phyloP scores from a whole-genome alignment of 2,113 vertebrate species.

The Myiagra hebetior region DNA sequence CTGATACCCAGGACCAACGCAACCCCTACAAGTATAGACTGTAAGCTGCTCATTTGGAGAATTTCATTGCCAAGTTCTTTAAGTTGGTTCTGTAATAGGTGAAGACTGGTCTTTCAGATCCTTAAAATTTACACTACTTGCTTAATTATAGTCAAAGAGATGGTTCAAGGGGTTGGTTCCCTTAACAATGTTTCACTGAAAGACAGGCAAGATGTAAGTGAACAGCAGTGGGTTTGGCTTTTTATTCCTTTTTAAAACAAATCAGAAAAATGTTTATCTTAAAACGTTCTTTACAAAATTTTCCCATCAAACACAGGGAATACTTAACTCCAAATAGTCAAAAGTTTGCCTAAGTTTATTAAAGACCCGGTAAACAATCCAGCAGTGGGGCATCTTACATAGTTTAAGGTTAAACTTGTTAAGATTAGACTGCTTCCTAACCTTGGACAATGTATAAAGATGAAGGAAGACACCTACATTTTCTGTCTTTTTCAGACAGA shows the following conservation, averaged over 20 bases:
- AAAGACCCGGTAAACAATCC: background rate
- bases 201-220: background rate
- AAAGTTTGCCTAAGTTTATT: background rate
- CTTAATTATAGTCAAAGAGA: background rate
- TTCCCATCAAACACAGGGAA: background rate
- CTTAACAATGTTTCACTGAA: background rate
- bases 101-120: background rate
- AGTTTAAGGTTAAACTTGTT: background rate
- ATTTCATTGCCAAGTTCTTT: background rate
- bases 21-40: background rate
- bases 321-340: background rate
- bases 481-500: background rate
- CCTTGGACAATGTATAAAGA: background rate
- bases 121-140: background rate
- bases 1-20: rapidly evolving
- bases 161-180: background rate
- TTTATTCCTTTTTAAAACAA: background rate
- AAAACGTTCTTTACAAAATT: background rate
- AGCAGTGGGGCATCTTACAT: background rate
- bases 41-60: background rate
- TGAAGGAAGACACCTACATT: background rate
- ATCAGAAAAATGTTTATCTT: background rate
- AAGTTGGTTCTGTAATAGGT: background rate
- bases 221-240: background rate
- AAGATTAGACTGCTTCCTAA: background rate